phyloP scores from a whole-genome alignment of 2,113 vertebrate genomes.

The Stegastes partitus region DNA sequence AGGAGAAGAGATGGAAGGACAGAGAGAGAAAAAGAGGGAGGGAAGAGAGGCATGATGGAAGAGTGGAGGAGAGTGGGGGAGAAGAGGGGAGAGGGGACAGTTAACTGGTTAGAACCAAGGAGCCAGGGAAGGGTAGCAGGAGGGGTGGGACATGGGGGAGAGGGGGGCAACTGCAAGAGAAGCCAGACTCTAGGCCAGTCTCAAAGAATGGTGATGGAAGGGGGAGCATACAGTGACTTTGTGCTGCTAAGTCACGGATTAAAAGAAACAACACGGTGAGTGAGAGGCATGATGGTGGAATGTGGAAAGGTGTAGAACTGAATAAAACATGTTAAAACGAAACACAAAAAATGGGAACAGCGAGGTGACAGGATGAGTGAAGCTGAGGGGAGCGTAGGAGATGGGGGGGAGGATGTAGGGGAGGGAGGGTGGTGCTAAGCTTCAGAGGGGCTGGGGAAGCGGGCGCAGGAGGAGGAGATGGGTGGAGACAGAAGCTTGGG shows the following conservation, averaged over 20 bases:
- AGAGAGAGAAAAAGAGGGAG: conserved; percentile 63
- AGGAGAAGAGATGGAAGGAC: conserved; percentile 58
- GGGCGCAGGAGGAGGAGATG: conserved; percentile 60
- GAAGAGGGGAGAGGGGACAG: conserved; percentile 82
- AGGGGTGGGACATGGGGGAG: conserved; percentile 54
- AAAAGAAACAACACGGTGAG: conserved; percentile 36
- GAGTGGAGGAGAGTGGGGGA: conserved; percentile 81
- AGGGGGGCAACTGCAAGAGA: conserved; percentile 67
- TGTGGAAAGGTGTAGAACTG: conserved; percentile 21
- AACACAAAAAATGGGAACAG: conserved; percentile 15
- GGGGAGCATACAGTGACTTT: conserved; percentile 52
- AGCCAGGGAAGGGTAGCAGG: conserved; percentile 76
- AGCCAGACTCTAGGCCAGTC: conserved; percentile 70
- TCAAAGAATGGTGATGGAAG: conserved; percentile 54
- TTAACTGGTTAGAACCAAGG: conserved; percentile 87
- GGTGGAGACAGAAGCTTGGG: conserved; percentile 83
- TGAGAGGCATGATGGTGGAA: conserved; percentile 48
- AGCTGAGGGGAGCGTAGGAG: not conserved
- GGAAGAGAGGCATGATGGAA: conserved; percentile 77
- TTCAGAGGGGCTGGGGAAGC: conserved; percentile 55
- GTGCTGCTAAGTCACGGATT: conserved; percentile 56
- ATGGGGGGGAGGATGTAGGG: not conserved
- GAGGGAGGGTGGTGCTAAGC: conserved; percentile 60
- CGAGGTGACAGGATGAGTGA: conserved; percentile 11
- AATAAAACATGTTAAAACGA: conserved; percentile 19